Evolutionary conservation across 2,113 vertebrate genomes (phyloP).

Genomic region (Vulpes ferrilata): DNA sequence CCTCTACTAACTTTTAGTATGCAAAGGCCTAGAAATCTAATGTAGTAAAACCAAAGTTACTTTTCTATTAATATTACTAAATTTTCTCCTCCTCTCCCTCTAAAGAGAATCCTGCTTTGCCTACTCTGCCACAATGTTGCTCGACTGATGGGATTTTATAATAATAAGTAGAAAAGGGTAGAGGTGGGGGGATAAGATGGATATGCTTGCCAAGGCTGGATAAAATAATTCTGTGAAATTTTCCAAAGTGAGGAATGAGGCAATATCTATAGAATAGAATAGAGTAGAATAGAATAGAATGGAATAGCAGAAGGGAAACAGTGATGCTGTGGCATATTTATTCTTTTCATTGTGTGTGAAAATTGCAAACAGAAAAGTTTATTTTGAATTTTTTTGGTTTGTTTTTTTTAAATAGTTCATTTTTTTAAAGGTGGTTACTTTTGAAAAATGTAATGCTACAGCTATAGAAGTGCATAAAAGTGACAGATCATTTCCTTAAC

Average conservation of each 20-base stretch:
- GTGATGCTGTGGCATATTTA: background rate
- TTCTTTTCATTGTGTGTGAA: background rate
- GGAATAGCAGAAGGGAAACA: background rate
- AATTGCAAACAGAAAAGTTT: background rate
- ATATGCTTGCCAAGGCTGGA: background rate
- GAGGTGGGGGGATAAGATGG: background rate
- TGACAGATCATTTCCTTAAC: constrained; percentile 64
- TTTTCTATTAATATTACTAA: background rate
- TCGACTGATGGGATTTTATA: background rate
- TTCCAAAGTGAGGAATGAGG: background rate
- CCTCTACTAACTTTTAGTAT: background rate
- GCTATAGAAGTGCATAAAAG: constrained; percentile 59
- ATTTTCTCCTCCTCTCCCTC: background rate
- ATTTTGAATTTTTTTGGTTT: background rate
- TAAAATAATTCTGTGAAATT: background rate
- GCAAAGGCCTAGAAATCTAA: background rate
- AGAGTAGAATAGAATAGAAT: background rate
- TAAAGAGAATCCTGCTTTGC: background rate
- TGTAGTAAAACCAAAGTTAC: background rate
- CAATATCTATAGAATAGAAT: background rate
- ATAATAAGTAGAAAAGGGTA: background rate
- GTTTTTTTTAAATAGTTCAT: constrained; percentile 70
- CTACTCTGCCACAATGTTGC: background rate
- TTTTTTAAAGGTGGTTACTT: constrained; percentile 60
- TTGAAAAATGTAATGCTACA: constrained; percentile 26